A percentile compares a stretch with the other conserved stretches of the same genome.
Evolutionary conservation across 2,113 vertebrate species (phyloP).

Genomic region (Aldabrachelys gigantea): DNA sequence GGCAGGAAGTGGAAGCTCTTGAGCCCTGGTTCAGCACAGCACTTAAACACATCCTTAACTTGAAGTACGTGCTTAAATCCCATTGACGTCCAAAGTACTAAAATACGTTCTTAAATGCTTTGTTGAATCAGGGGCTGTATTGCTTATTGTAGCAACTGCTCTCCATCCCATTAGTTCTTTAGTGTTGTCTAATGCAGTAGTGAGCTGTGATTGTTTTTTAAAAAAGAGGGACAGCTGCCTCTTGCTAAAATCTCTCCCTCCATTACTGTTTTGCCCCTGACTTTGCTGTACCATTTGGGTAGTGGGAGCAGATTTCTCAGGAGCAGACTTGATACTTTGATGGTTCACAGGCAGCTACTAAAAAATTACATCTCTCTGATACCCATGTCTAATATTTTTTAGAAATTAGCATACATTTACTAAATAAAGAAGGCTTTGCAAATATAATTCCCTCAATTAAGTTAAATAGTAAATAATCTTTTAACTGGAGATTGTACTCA

Average conservation of each 20-base stretch:
- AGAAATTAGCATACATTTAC: not conserved
- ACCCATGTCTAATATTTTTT: not conserved
- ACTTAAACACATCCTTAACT: not conserved
- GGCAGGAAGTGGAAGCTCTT: not conserved
- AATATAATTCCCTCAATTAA: conserved; percentile 11
- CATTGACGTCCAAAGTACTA: not conserved
- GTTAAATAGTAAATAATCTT: not conserved
- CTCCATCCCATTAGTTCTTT: not conserved
- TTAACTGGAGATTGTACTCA: conserved; percentile 1
- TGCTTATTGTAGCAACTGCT: not conserved
- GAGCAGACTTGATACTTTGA: not conserved
- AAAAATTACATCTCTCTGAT: not conserved
- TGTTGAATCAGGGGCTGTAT: not conserved
- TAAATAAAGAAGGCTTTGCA: conserved; percentile 17
- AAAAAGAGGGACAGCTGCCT: not conserved
- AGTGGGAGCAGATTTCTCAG: not conserved
- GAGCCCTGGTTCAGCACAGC: not conserved
- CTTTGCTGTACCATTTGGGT: not conserved
- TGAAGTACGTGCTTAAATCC: not conserved
- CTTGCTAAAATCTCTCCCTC: not conserved
- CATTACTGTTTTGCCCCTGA: not conserved
- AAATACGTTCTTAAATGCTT: not conserved
- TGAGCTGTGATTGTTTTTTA: not conserved
- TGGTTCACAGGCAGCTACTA: not conserved
- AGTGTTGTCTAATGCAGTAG: not conserved